phyloP scores from a whole-genome alignment of 2,113 vertebrate genomes.

The Sorex fumeus region DNA sequence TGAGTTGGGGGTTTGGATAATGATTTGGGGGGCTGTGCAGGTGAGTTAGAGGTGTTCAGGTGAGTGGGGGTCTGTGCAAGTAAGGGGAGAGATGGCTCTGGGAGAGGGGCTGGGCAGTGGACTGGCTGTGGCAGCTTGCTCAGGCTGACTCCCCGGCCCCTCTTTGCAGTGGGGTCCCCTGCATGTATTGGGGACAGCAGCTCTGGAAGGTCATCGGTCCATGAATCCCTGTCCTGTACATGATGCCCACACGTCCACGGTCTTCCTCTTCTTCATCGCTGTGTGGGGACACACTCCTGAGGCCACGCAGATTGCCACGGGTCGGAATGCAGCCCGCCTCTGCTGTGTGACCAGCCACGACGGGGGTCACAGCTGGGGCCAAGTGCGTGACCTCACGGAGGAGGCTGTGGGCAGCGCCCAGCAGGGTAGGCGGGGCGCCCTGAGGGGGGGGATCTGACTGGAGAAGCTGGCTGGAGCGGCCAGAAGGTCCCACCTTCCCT shows the following conservation, averaged over 20 bases:
- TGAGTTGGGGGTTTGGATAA: constrained; percentile 93
- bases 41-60: constrained; percentile 83
- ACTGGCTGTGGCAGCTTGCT: neutral
- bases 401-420: constrained; percentile 90
- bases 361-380: constrained; percentile 93
- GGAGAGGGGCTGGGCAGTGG: neutral
- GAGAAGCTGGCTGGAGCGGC: too few relatives aligned
- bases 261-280: constrained; percentile 92
- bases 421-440: constrained; percentile 83
- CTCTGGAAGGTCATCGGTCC: constrained; percentile 93
- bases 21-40: constrained; percentile 92
- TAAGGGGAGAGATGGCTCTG: neutral
- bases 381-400: constrained; percentile 92
- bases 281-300: constrained; percentile 93
- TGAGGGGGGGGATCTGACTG: fast-evolving
- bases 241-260: constrained; percentile 92
- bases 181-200: constrained; percentile 90
- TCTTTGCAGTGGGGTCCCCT: constrained; percentile 94
- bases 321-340: constrained; percentile 94
- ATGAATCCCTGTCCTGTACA: constrained; percentile 98
- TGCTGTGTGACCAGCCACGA: constrained; percentile 94
- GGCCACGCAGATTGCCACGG: constrained; percentile 93
- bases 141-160: neutral
- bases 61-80: neutral
- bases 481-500: too few relatives aligned